Conservation (phyloP, 2,888 invertebrate species). For the Willowsia nigromaculata region DNA sequence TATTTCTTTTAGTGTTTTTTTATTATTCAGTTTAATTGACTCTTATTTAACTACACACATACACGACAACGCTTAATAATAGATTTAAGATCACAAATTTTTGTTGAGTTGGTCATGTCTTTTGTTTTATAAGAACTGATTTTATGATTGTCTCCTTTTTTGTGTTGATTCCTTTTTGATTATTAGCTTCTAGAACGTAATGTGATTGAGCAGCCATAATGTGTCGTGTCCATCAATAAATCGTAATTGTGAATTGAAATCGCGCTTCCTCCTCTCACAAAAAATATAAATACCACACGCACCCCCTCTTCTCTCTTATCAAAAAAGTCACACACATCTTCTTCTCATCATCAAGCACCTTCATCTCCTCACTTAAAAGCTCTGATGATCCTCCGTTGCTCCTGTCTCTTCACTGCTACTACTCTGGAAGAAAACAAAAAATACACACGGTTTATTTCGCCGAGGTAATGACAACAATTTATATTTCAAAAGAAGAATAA, state of each 20-base stretch:
- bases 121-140: slow-evolving; percentile 27
- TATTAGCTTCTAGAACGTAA: slow-evolving; percentile 66
- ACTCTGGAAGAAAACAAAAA: slow-evolving; percentile 10
- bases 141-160: slow-evolving; percentile 49
- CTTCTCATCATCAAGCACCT: not conserved
- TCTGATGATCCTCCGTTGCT: too few species aligned
- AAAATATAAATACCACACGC: too few species aligned
- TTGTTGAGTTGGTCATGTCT: too few species aligned
- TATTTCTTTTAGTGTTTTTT: too few species aligned
- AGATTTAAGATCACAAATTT: not conserved
- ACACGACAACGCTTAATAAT: not conserved
- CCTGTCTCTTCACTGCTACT: too few species aligned
- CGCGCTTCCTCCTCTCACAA: slow-evolving; percentile 29
- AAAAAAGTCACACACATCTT: slow-evolving; percentile 12
- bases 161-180: slow-evolving; percentile 62
- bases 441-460: not conserved
- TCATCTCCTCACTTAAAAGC: not conserved
- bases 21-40: too few species aligned
- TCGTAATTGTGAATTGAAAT: slow-evolving; percentile 55
- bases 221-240: slow-evolving; percentile 32
- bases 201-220: slow-evolving; percentile 36
- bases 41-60: too few species aligned
- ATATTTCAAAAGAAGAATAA: not conserved
- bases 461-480: not conserved
- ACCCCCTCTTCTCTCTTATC: not conserved